Conservation (phyloP, 1,140 invertebrate species). For the Drosophila tropicalis region DNA sequence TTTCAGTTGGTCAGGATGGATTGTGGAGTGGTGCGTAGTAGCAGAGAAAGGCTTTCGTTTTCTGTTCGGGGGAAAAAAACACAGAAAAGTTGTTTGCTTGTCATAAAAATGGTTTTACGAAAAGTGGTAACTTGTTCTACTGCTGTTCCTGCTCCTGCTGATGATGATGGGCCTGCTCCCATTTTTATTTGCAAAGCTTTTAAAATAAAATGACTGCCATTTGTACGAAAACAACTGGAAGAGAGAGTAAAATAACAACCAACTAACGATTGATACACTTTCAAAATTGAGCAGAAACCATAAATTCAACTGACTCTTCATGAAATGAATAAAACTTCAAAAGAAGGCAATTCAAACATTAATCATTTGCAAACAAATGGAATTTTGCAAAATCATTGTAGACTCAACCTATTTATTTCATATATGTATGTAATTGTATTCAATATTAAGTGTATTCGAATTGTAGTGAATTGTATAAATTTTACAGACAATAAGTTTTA, state of each 20-base stretch:
- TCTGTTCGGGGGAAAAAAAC: not conserved
- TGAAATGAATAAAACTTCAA: too few species aligned
- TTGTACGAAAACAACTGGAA: not conserved
- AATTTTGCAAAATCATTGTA: too few species aligned
- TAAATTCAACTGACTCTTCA: too few species aligned
- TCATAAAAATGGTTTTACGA: slow-evolving; percentile 23
- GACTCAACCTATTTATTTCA: too few species aligned
- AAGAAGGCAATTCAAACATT: too few species aligned
- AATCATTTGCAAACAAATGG: too few species aligned
- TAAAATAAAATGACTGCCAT: slow-evolving; percentile 20
- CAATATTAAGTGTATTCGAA: too few species aligned
- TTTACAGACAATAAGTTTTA: too few species aligned
- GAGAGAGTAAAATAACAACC: not conserved
- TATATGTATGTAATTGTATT: too few species aligned
- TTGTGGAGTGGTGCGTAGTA: not conserved
- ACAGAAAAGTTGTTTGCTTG: slow-evolving; percentile 13
- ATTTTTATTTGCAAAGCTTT: slow-evolving; percentile 24
- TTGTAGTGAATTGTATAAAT: too few species aligned
- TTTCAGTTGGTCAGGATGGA: slow-evolving; percentile 15
- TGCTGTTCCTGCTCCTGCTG: not conserved
- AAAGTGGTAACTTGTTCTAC: slow-evolving; percentile 19
- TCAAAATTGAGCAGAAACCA: not conserved
- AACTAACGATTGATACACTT: not conserved
- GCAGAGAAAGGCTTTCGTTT: slow-evolving; percentile 4
- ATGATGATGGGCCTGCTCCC: slow-evolving; percentile 11